Conservation (phyloP, 1,140 invertebrate species). For the Trachymyrmex septentrionalis region DNA sequence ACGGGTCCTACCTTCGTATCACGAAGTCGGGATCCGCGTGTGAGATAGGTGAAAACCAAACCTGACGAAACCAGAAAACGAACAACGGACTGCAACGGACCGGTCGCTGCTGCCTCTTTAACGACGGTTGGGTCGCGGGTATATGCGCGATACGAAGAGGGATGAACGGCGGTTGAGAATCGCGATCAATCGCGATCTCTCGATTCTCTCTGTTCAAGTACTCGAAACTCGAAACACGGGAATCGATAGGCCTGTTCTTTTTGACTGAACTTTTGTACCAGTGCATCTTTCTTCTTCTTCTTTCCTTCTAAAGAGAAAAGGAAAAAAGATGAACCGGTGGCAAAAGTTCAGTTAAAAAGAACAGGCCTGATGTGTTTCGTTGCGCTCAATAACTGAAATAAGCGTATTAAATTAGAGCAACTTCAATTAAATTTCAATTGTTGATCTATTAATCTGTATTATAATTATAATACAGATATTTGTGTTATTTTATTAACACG, state of each 20-base stretch:
- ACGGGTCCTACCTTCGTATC: conserved; percentile 26
- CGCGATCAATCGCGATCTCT: conserved; percentile 20
- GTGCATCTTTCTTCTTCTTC: too few relatives aligned
- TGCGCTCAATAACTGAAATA: too few relatives aligned
- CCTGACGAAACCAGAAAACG: conserved; percentile 17
- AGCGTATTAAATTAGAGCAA: too few relatives aligned
- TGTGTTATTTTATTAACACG: too few relatives aligned
- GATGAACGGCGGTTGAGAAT: neutral
- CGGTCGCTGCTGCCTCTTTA: conserved; percentile 35
- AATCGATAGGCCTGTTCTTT: neutral
- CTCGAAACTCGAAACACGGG: neutral
- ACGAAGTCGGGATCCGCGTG: neutral
- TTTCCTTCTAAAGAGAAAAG: too few relatives aligned
- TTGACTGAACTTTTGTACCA: too few relatives aligned
- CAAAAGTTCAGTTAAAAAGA: too few relatives aligned
- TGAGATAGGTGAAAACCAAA: conserved; percentile 1
- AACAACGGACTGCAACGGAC: conserved; percentile 33
- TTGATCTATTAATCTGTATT: too few relatives aligned
- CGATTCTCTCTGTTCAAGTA: neutral
- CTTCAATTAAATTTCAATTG: too few relatives aligned
- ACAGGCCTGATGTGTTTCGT: too few relatives aligned
- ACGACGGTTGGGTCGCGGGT: conserved; percentile 24
- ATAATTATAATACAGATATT: too few relatives aligned
- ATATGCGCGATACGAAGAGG: conserved; percentile 17
- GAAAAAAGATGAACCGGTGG: too few relatives aligned